Base-by-base conservation (phyloP, 2,888 invertebrate species). In the Lepidochitona cinerea region DNA sequence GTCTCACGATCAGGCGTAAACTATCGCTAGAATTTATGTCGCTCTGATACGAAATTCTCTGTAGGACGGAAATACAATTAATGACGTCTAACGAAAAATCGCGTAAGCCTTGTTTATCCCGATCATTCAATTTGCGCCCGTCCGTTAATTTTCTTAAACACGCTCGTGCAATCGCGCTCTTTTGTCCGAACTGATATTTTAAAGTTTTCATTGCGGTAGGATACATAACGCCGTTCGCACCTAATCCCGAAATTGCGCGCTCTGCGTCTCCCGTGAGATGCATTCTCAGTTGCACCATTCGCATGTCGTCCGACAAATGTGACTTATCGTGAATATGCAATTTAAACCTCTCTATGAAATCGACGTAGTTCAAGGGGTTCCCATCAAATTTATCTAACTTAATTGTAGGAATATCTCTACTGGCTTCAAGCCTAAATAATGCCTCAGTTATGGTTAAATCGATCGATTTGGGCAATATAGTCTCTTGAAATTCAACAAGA, bases 281-380 rank as follows among this genome's bases (percentile, higher is more conserved):
- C 66, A 66, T 70, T 12, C 37, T 49, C 37, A 74, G 37, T 29
- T 74, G 74, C 0, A 53, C 37, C 74, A 74, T 74, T 52, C 74
- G 49, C 37, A 66, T 36, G 7, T 70, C 70, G 68, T 74, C 74
- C 35, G 65, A 33, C 9, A 74, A 23, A 66, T 53, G 32, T 0
- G 66, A 36, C 53, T 70, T 74, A 26, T 74, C 66, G 54, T 74
- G 74, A 29, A 70, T 74, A 12, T 74, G 70, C 36, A 74, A 52
- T 36, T 70, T 74, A n/a, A 74, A 74, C 3, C 65, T 52, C 33
- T 74, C 74, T 7, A 74, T 32, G 26, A 74, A 74, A 35, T 74
- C 54, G 6, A 74, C 67, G 32, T 74, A 74, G 35, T n/a, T 32
- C 26, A 68, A 32, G 32, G 65, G 65, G 23, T 65, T 32, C 36